Evolutionary conservation across 1,140 invertebrate genomes (phyloP).

Genomic region (Danaus melanippus): DNA sequence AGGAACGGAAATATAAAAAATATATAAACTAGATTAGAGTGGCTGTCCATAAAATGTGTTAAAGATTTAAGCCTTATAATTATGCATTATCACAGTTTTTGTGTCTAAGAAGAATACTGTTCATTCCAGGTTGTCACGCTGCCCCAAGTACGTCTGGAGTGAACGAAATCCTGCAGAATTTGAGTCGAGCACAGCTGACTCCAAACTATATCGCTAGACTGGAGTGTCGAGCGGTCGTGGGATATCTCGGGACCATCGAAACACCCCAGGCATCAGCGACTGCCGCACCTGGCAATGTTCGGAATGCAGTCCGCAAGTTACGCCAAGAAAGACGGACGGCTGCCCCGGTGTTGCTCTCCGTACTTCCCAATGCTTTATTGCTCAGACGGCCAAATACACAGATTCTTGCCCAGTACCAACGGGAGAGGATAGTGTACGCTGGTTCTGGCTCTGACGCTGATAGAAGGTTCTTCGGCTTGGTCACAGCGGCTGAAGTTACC

Average conservation of each 20-base stretch:
- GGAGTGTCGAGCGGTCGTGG: constrained; percentile 89
- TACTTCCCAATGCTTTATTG: constrained; percentile 84
- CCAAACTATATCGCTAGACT: constrained; percentile 58
- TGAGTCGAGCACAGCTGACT: constrained; percentile 46
- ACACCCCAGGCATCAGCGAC: constrained; percentile 90
- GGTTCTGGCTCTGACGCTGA: constrained; percentile 92
- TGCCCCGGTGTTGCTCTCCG: constrained; percentile 88
- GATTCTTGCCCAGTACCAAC: constrained; percentile 80
- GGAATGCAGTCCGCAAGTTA: constrained; percentile 89
- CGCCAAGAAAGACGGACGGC: constrained; percentile 91
- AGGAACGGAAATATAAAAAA: no score
- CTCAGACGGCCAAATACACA: constrained; percentile 79
- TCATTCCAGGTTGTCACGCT: constrained; percentile 54
- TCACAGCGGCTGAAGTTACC: constrained; percentile 76
- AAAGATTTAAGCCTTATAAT: no score
- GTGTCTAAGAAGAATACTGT: not conserved
- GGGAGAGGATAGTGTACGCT: constrained; percentile 89
- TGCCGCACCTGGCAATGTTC: constrained; percentile 80
- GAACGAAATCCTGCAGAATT: constrained; percentile 56
- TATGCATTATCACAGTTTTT: no score
- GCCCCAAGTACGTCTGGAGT: constrained; percentile 55
- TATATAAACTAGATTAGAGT: no score
- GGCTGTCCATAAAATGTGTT: no score
- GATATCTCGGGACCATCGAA: constrained; percentile 95
- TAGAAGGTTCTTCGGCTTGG: constrained; percentile 91